Evolutionary conservation across 2,797 vertebrate species (phyloP), one percentile per base, ranked within the genome.

Genomic region (Sternarchorhynchus goeldii): DNA sequence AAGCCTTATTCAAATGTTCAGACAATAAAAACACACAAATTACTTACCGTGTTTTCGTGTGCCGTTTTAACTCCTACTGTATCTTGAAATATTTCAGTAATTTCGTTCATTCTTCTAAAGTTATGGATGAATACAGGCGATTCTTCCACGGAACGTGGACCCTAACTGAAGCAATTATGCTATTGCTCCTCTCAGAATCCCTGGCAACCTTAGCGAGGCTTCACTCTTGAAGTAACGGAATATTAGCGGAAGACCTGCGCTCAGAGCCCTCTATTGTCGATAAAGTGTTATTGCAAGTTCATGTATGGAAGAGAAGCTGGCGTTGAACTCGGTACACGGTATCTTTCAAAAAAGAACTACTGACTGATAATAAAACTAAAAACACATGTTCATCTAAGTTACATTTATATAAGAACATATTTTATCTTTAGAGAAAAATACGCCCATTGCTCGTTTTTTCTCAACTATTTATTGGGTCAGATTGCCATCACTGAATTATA

Each of bases 391-490:
- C 45, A 50, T 12, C 45, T 12, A 14, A 12, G 45, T 12, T 50
- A 14, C 8, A 50, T 50, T 50, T 50, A 12, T 12, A 50, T 50
- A 50, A 50, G 45, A 50, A 50, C 45, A 50, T 50, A 50, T 50
- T 20, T 34, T 18, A 20, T 66, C 7, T 12, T 66, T 4, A 67
- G 8, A 55, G 7, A 55, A 25, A 57, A 21, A 25, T 36, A 63
- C 8, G 2, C 5, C 5, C 8, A 62, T 16, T 36, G 8, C 34
- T 67, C 32, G 8, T n/a, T 41, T 29, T 39, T 58, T 20, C 36
- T 20, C 14, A 72, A 73, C 31, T 12, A 60, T 84, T 84, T 79
- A 81, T 76, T 66, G 69, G 73, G 6, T 76, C 69, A 59, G 41
- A 84, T 72, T 79, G 39, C 60, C 55, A 55, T 65, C 41, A 73